Evolutionary conservation across 2,113 vertebrate species (phyloP).

Genomic region (Heterochromis multidens): DNA sequence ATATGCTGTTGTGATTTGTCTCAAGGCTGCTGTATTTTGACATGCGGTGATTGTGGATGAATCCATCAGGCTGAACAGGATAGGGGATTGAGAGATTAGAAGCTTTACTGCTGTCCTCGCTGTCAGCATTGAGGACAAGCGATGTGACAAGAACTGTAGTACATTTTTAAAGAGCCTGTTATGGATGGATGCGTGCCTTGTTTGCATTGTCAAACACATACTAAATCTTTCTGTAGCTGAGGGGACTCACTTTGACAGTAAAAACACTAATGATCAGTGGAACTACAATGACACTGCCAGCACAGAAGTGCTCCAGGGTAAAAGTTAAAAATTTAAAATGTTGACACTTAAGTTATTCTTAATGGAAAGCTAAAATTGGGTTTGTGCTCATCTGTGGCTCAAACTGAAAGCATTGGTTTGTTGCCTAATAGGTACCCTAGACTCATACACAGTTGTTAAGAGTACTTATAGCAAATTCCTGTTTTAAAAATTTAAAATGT

Average conservation of each 20-base stretch:
- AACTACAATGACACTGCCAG: background rate
- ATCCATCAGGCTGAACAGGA: background rate
- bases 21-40: slow-evolving; percentile 6
- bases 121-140: background rate
- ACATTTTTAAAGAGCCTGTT: slow-evolving; percentile 26
- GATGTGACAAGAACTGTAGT: background rate
- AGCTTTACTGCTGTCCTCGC: background rate
- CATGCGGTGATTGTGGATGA: background rate
- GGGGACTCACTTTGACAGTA: background rate
- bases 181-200: background rate
- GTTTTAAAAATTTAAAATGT: background rate
- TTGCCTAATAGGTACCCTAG: background rate
- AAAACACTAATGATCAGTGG: background rate
- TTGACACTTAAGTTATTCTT: background rate
- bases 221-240: background rate
- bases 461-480: background rate
- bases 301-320: background rate
- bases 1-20: background rate
- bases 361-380: background rate
- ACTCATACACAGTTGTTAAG: background rate
- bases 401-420: background rate
- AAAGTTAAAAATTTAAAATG: slow-evolving; percentile 14
- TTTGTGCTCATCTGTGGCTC: background rate
- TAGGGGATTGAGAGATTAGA: slow-evolving; percentile 2
- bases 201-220: background rate